Conservation (phyloP, 2,797 vertebrate species). For the Macropus fuliginosus region DNA sequence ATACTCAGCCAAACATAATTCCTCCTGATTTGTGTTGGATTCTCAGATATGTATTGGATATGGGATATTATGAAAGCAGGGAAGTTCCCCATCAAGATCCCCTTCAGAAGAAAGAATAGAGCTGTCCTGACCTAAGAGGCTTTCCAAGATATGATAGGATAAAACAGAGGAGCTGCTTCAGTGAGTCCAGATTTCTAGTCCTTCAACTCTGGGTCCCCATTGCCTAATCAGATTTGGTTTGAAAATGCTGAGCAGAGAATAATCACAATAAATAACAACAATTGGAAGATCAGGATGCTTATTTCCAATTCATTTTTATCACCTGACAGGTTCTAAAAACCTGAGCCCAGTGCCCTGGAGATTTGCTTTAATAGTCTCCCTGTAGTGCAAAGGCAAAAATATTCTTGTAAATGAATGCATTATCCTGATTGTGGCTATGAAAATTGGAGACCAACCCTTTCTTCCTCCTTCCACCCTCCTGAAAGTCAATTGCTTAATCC, state of each 20-base stretch:
- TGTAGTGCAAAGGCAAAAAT: conserved; percentile 67
- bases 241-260: conserved; percentile 73
- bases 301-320: conserved; percentile 79
- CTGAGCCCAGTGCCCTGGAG: conserved; percentile 76
- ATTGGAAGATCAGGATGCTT: conserved; percentile 70
- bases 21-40: not conserved
- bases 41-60: not conserved
- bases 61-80: not conserved
- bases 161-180: conserved; percentile 48
- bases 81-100: not conserved
- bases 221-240: conserved; percentile 64
- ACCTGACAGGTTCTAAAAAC: conserved; percentile 72
- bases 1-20: not conserved
- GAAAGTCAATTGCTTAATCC: not conserved
- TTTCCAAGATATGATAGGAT: not conserved
- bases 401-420: conserved; percentile 73
- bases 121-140: not conserved
- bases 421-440: conserved; percentile 68
- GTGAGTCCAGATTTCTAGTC: conserved; percentile 67
- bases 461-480: not conserved
- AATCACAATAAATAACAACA: conserved; percentile 74
- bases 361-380: conserved; percentile 79
- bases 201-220: conserved; percentile 53
- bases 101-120: not conserved
- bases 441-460: conserved; percentile 36